Conservation (phyloP, 2,113 vertebrate genomes). For the Myiopsitta monachus region DNA sequence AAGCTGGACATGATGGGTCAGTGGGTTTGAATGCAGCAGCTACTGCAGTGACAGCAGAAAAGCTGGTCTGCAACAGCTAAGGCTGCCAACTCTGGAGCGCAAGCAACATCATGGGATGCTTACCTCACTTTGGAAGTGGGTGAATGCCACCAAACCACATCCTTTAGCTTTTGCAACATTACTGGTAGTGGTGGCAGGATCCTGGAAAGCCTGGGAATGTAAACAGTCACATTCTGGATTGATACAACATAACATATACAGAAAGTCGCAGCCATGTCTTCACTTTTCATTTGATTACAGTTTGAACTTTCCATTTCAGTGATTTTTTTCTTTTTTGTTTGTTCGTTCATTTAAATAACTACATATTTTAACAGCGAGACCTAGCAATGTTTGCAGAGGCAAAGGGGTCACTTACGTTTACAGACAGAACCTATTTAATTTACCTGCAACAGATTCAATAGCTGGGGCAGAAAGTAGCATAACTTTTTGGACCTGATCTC, state of each 20-base stretch:
- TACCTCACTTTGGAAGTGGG: not conserved
- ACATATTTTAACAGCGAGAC: not conserved
- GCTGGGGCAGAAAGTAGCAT: not conserved
- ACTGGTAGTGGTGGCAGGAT: not conserved
- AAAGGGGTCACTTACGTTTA: not conserved
- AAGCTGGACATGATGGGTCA: not conserved
- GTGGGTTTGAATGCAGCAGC: rapidly evolving
- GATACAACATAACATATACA: not conserved
- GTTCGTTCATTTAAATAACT: not conserved
- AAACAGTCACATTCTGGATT: not conserved
- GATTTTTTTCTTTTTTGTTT: not conserved
- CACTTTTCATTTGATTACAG: not conserved
- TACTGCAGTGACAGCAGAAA: not conserved
- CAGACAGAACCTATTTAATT: not conserved
- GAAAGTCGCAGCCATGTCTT: not conserved
- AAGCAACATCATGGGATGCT: not conserved
- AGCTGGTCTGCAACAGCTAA: not conserved
- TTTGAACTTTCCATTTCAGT: not conserved
- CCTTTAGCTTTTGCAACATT: not conserved
- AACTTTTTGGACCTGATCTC: not conserved
- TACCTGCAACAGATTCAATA: not conserved
- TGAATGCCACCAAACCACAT: not conserved
- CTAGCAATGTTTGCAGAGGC: not conserved
- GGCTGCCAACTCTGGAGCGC: not conserved
- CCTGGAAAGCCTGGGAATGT: not conserved